Conservation (phyloP, 2,113 vertebrate species). For the Columbina picui region DNA sequence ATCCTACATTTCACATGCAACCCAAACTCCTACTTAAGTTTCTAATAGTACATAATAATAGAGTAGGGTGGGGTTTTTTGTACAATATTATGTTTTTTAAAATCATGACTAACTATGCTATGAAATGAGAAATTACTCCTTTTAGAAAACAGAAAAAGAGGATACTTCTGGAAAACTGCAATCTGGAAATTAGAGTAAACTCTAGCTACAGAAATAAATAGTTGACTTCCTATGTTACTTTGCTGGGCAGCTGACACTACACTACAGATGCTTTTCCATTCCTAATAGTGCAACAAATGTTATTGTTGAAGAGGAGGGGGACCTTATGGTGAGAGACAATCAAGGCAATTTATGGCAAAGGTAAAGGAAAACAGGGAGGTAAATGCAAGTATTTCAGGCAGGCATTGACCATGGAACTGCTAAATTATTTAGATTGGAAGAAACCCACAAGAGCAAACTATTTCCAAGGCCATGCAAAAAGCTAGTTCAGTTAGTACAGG, state of each 20-base stretch:
- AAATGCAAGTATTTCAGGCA: neutral
- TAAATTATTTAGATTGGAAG: neutral
- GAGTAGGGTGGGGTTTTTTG: neutral
- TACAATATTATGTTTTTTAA: neutral
- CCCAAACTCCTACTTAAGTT: neutral
- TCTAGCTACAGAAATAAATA: neutral
- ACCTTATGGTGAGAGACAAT: fast-evolving
- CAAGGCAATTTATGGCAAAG: neutral
- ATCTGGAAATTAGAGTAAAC: neutral
- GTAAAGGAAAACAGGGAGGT: neutral
- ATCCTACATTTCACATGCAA: neutral
- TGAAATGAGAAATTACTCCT: neutral
- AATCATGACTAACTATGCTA: neutral
- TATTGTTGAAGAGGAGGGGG: neutral
- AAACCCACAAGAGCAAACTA: neutral
- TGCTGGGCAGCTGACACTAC: neutral
- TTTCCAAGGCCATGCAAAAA: neutral
- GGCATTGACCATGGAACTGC: neutral
- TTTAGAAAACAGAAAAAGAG: neutral
- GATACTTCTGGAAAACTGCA: neutral
- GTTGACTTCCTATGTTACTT: neutral
- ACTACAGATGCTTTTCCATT: neutral
- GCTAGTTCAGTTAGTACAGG: neutral
- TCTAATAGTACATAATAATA: neutral
- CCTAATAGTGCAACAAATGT: neutral